Conservation (phyloP, 2,888 invertebrate genomes). For the Patella ulyssiponensis region DNA sequence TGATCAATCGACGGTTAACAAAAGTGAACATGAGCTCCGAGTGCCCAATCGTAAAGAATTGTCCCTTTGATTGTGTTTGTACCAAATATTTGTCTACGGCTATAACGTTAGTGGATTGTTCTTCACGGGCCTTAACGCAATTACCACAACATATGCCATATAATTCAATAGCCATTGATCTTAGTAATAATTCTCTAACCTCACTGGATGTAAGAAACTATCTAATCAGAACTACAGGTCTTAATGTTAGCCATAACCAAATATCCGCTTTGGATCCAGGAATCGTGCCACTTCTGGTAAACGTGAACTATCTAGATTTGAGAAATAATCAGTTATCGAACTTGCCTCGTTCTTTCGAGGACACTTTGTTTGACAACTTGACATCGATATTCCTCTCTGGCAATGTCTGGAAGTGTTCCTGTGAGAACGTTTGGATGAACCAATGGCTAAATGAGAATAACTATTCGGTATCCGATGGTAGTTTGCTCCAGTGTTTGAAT, state of each 20-base stretch:
- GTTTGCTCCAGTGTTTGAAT: background rate
- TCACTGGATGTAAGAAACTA: background rate
- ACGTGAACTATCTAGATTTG: background rate
- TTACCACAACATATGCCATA: conserved; percentile 2
- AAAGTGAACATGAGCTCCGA: background rate
- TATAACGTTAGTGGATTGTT: conserved; percentile 7
- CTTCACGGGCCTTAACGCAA: background rate
- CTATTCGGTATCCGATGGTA: background rate
- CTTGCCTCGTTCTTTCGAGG: background rate
- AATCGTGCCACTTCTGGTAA: background rate
- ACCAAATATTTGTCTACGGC: background rate
- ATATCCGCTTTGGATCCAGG: background rate
- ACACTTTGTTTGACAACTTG: background rate
- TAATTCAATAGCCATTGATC: background rate
- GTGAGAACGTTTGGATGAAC: conserved; percentile 2
- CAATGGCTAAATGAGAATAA: background rate
- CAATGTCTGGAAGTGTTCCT: conserved; percentile 3
- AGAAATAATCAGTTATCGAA: conserved; percentile 2
- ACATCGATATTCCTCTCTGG: conserved; percentile 3
- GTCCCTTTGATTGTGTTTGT: conserved; percentile 1
- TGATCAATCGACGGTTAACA: background rate
- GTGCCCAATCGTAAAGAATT: background rate
- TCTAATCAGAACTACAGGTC: background rate
- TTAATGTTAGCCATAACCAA: conserved; percentile 4
- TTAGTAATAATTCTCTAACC: background rate